Evolutionary conservation across 2,797 vertebrate genomes (phyloP), one percentile per base, ranked within the genome.

Genomic region (Tokudaia tokunoshimensis): DNA sequence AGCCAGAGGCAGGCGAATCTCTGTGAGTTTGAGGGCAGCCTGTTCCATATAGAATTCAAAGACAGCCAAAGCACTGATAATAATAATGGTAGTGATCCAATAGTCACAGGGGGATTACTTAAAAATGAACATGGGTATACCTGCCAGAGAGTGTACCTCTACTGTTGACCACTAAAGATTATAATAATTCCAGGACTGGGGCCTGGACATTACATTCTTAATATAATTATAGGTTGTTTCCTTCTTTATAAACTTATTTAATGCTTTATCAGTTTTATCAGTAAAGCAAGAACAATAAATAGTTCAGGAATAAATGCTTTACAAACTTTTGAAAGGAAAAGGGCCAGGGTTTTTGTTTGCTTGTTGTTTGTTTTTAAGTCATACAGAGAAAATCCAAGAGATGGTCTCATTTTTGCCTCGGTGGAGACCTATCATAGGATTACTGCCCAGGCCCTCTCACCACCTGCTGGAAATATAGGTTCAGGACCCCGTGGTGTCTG

Each of bases 401-500:
- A 26, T 75, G 72, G 37, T 75, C 37, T 75, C 22, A 99, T 2
- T 96, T 74, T 34, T 98, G 97, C 37, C 98, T 96, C 80, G 94
- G 97, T 0, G 98, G 94, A 0, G 98, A 98, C 19, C 1, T 50
- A 1, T 96, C 98, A 0, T 99, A 98, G 37, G 26, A 97, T 29
- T 99, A 98, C 29, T 97, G 98, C 85, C 99, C 99, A 80, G 98
- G 1, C 98, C 98, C 0, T 0, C 34, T 37, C 34, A 0, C 98
- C 99, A 0, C 80, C 97, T 5, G 92, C 98, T 15, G 98, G 98
- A 79, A 98, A 98, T 47, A 79, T 57, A 99, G 98, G 97, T 41
- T 2, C 99, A 0, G 98, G 98, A 76, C 98, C 99, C 0, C 99
- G 99, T 99, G 96, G 50, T 44, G 99, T 98, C 88, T 50, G 99